A percentile compares a stretch with the other conserved stretches of the same genome.
phyloP scores from a whole-genome alignment of 2,888 invertebrate genomes.

The Conistra vaccinii region DNA sequence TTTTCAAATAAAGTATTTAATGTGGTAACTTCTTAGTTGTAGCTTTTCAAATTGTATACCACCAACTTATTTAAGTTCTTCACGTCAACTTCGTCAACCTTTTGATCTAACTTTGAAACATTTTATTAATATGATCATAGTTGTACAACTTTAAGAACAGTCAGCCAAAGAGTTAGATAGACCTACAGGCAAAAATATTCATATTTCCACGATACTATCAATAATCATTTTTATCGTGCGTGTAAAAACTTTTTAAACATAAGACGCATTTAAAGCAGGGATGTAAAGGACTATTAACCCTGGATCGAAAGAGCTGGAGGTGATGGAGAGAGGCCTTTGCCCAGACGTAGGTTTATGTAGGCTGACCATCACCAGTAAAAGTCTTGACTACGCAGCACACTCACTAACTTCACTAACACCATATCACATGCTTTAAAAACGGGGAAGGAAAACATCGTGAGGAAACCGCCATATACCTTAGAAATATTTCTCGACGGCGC shows the following conservation, averaged over 20 bases:
- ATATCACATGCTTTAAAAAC: no score
- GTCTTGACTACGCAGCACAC: neutral
- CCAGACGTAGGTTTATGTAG: neutral
- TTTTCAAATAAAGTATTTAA: neutral
- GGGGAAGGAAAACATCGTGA: no score
- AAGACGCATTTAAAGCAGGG: neutral
- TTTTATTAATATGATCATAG: constrained; percentile 7
- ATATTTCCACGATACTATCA: no score
- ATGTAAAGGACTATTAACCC: neutral
- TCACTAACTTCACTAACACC: no score
- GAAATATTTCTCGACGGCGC: no score
- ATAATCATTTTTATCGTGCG: neutral
- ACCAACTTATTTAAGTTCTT: neutral
- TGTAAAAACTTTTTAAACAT: neutral
- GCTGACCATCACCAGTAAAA: neutral
- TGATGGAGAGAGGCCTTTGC: neutral
- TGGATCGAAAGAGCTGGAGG: neutral
- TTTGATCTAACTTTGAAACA: neutral
- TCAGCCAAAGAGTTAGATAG: neutral
- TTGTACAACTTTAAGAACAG: neutral
- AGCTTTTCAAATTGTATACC: neutral
- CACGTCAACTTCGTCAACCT: neutral
- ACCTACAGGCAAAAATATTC: neutral
- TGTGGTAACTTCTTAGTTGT: neutral
- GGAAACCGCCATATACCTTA: no score